A percentile compares a stretch with the other conserved stretches of the same genome.
These are phyloP conservation scores for Telmatherina bonti DNA, from an alignment of 2,797 vertebrate genomes.

Conservation along the genomic window DNA sequence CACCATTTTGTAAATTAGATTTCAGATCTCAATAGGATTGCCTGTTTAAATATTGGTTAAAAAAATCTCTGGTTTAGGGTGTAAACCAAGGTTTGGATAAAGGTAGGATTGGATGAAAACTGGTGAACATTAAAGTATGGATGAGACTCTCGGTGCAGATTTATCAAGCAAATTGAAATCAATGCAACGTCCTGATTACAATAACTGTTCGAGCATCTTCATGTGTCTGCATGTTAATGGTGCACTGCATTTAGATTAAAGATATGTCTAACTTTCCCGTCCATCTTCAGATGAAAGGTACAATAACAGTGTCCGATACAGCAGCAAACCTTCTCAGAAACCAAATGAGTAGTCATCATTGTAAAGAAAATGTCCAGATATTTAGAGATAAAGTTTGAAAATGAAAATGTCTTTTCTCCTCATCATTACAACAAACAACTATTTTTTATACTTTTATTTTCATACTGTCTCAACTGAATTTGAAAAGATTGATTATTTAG, in stretches of 20 bases:
- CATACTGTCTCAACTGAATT: too few species aligned
- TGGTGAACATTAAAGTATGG: too few species aligned
- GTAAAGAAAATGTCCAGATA: constrained; percentile 12
- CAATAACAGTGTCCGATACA: constrained; percentile 1
- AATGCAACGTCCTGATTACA: too few species aligned
- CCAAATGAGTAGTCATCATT: constrained; percentile 16
- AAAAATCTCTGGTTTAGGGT: too few species aligned
- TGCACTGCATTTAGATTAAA: constrained; percentile 31
- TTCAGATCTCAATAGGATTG: too few species aligned
- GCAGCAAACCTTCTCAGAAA: constrained; percentile 25
- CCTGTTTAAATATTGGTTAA: too few species aligned
- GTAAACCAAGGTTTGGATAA: too few species aligned
- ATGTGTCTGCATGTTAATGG: background rate
- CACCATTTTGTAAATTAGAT: background rate
- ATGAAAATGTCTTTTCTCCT: background rate
- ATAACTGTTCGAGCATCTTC: background rate
- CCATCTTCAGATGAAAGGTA: constrained; percentile 32
- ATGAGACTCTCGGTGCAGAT: too few species aligned
- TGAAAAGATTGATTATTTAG: too few species aligned
- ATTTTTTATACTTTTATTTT: too few species aligned
- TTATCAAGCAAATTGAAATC: too few species aligned
- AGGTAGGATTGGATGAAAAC: too few species aligned
- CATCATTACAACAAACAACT: background rate
- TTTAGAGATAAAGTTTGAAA: constrained; percentile 11
- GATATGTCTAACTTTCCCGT: constrained; percentile 20